phyloP scores from a whole-genome alignment of 1,140 invertebrate species.

The Drosophila biarmipes region DNA sequence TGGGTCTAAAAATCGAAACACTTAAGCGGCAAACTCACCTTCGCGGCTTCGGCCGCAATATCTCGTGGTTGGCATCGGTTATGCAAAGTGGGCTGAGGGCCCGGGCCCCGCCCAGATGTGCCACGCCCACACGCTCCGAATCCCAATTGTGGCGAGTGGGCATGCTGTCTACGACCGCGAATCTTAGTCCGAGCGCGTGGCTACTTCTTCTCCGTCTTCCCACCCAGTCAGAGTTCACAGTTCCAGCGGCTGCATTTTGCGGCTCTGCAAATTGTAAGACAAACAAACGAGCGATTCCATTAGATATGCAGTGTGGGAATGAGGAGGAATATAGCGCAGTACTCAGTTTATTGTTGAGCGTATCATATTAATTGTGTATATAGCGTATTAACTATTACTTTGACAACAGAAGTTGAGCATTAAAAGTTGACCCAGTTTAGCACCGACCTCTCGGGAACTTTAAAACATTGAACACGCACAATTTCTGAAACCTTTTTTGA shows the following conservation, averaged over 20 bases:
- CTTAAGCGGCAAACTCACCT: constrained; percentile 86
- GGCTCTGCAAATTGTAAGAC: constrained; percentile 11
- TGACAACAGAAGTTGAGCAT: too few species aligned
- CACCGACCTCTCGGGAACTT: too few species aligned
- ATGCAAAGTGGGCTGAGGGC: constrained; percentile 89
- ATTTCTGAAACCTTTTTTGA: too few species aligned
- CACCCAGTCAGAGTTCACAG: constrained; percentile 25
- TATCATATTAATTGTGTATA: too few species aligned
- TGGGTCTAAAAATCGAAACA: constrained; percentile 22
- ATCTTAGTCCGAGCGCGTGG: constrained; percentile 3
- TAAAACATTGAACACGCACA: too few species aligned
- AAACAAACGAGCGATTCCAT: constrained; percentile 25
- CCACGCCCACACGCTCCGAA: constrained; percentile 84
- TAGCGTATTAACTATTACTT: too few species aligned
- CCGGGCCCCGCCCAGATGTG: constrained; percentile 88
- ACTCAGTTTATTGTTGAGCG: neutral
- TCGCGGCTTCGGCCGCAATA: constrained; percentile 93
- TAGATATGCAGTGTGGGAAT: constrained; percentile 4
- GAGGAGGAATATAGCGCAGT: neutral
- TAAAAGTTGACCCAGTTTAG: too few species aligned
- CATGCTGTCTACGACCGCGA: constrained; percentile 42
- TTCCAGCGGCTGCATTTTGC: constrained; percentile 41
- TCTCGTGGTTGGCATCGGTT: constrained; percentile 91
- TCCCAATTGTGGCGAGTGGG: constrained; percentile 77
- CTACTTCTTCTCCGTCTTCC: constrained; percentile 2